Percentiles rank a stretch among this genome's conserved stretches.
Conservation (phyloP, 2,113 vertebrate genomes). For the Numenius arquata region DNA sequence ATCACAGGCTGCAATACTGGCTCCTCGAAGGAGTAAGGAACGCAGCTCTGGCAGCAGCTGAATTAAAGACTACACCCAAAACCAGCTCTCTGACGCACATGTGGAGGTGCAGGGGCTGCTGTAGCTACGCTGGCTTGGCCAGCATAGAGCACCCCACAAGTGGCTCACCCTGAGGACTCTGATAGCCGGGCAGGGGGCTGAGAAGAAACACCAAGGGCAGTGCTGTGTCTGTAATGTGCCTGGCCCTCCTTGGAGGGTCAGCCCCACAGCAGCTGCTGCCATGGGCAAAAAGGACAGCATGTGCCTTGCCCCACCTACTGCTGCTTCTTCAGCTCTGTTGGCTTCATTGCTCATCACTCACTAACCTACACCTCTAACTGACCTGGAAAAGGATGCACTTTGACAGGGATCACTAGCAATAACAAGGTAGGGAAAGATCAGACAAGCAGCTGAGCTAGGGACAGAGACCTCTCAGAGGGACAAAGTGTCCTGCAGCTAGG, state of each 20-base stretch:
- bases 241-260: neutral
- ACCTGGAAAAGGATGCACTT: neutral
- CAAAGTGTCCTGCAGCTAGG: neutral
- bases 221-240: neutral
- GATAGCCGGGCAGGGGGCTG: neutral
- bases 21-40: neutral
- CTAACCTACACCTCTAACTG: neutral
- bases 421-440: neutral
- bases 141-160: neutral
- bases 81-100: neutral
- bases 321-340: neutral
- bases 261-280: neutral
- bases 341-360: neutral
- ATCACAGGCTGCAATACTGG: neutral
- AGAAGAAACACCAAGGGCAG: neutral
- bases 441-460: neutral
- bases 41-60: neutral
- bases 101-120: neutral
- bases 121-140: neutral
- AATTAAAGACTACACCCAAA: neutral
- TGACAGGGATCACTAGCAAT: neutral
- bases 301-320: fast-evolving
- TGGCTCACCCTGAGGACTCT: neutral
- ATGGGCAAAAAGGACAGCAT: fast-evolving
- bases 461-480: neutral